phyloP scores from a whole-genome alignment of 2,113 vertebrate species.

The Ginglymostoma cirratum region DNA sequence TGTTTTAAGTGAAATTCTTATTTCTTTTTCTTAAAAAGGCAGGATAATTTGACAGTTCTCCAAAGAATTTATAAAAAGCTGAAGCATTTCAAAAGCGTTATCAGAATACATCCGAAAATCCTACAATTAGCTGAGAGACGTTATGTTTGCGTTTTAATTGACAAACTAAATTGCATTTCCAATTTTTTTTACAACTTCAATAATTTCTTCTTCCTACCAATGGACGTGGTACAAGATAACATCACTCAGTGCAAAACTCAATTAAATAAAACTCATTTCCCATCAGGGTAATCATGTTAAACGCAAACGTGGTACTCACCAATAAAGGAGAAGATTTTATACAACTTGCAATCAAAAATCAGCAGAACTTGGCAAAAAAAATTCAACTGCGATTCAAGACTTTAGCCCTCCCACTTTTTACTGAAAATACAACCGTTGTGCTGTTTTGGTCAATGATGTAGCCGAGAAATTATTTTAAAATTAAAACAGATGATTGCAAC shows the following conservation, averaged over 20 bases:
- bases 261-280: neutral
- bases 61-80: neutral
- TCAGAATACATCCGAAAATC: neutral
- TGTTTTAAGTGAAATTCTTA: neutral
- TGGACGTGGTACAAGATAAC: neutral
- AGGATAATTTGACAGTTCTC: neutral
- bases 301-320: neutral
- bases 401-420: neutral
- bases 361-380: neutral
- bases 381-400: neutral
- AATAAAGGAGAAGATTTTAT: neutral
- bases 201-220: neutral
- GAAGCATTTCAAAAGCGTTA: neutral
- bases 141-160: neutral
- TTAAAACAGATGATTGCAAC: neutral
- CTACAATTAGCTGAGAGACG: neutral
- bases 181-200: neutral
- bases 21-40: neutral
- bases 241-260: neutral
- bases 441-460: neutral
- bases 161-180: neutral
- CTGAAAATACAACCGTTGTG: neutral
- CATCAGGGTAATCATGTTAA: neutral
- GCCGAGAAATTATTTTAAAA: neutral
- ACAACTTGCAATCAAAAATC: neutral